Evolutionary conservation across 2,888 invertebrate genomes (phyloP).

Genomic region (Liopterus haemorrhoidalis): DNA sequence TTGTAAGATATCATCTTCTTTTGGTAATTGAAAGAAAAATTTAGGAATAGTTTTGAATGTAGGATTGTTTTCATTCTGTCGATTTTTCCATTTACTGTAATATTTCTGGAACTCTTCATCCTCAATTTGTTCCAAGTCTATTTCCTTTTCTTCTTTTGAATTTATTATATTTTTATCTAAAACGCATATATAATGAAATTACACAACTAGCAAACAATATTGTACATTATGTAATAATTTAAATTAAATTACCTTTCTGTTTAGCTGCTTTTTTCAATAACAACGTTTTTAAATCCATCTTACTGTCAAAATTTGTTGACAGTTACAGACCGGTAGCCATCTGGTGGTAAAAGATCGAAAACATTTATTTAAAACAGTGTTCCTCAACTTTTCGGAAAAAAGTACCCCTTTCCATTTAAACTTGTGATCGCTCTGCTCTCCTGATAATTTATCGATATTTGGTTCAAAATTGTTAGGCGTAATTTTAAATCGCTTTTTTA

Average conservation of each 20-base stretch:
- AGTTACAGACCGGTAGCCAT: too few relatives aligned
- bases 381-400: too few relatives aligned
- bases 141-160: conserved; percentile 39
- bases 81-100: conserved; percentile 49
- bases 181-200: conserved; percentile 45
- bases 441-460: too few relatives aligned
- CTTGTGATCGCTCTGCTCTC: too few relatives aligned
- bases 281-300: conserved; percentile 47
- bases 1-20: conserved; percentile 67
- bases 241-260: conserved; percentile 45
- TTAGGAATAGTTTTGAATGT: conserved; percentile 62
- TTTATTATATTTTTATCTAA: conserved; percentile 54
- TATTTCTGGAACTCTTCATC: conserved; percentile 52
- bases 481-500: too few relatives aligned
- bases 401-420: too few relatives aligned
- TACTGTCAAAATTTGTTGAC: conserved; percentile 3
- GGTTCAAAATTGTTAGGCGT: too few relatives aligned
- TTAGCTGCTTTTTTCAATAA: conserved; percentile 50
- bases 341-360: too few relatives aligned
- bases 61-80: conserved; percentile 47
- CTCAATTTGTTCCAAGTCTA: conserved; percentile 49
- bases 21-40: conserved; percentile 71
- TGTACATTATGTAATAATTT: conserved; percentile 4
- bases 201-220: too few relatives aligned
- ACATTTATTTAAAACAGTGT: too few relatives aligned